Conservation (phyloP, 2,888 invertebrate species). For the Pelosia muscerda region DNA sequence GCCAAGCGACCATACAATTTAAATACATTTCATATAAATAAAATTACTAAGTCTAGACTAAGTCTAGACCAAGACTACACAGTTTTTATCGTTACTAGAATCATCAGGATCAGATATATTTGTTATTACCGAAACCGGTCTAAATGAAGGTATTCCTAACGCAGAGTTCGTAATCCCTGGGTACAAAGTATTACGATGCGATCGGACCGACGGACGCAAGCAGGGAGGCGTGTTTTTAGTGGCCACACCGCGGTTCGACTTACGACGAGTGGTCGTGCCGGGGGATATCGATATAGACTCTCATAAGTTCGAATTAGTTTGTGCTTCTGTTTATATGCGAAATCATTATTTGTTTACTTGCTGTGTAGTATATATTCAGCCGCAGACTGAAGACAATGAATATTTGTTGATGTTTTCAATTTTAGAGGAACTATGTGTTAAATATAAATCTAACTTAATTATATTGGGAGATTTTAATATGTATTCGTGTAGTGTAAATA, state of each 20-base stretch:
- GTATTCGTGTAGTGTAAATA: not conserved
- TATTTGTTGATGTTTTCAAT: constrained; percentile 7
- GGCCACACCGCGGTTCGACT: constrained; percentile 14
- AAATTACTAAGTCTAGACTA: too few relatives aligned
- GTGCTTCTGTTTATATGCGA: not conserved
- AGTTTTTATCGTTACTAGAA: constrained; percentile 14
- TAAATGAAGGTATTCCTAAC: not conserved
- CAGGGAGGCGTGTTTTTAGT: constrained; percentile 15
- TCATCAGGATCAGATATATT: constrained; percentile 14
- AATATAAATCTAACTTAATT: not conserved
- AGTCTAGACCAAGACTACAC: constrained; percentile 15
- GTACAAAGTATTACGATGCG: not conserved
- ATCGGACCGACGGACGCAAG: too few relatives aligned
- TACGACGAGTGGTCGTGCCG: constrained; percentile 9
- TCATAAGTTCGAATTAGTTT: too few relatives aligned
- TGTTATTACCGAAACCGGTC: constrained; percentile 17
- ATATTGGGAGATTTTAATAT: not conserved
- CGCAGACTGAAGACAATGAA: not conserved
- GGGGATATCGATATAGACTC: constrained; percentile 3
- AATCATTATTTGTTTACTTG: constrained; percentile 17
- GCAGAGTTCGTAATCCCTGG: constrained; percentile 8
- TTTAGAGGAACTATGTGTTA: not conserved
- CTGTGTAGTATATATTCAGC: constrained; percentile 10
- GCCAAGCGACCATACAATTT: not conserved
- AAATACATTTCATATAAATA: too few relatives aligned